Conservation (phyloP, 2,888 invertebrate genomes). For the Rhogogaster chlorosoma region DNA sequence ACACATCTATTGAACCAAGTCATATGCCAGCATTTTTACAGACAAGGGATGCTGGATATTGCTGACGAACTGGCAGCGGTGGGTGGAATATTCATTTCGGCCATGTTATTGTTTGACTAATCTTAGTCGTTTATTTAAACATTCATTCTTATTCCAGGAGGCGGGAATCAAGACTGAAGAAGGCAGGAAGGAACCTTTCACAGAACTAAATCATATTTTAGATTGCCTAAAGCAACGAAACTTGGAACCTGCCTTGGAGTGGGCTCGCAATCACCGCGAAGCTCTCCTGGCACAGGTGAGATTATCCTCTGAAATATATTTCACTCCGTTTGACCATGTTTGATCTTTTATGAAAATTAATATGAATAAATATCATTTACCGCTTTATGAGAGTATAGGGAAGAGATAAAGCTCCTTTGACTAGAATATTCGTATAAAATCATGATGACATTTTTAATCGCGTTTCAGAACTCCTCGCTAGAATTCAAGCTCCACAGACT, state of each 20-base stretch:
- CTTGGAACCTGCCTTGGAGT: conserved; percentile 91
- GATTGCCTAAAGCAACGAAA: conserved; percentile 91
- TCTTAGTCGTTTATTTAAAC: conserved; percentile 34
- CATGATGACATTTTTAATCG: conserved; percentile 19
- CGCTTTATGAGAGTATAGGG: too few relatives aligned
- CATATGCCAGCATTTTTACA: conserved; percentile 96
- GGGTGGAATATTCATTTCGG: conserved; percentile 52
- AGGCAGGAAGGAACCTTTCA: conserved; percentile 87
- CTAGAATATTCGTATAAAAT: background rate
- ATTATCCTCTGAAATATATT: background rate
- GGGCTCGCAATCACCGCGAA: conserved; percentile 89
- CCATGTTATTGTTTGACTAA: background rate
- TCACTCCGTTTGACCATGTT: background rate
- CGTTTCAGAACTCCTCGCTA: conserved; percentile 82
- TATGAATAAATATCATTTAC: background rate
- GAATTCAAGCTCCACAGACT: conserved; percentile 92
- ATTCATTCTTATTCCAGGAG: conserved; percentile 80
- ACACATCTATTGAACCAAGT: conserved; percentile 89
- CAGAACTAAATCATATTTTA: conserved; percentile 92
- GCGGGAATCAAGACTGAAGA: conserved; percentile 83
- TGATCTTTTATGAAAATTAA: background rate
- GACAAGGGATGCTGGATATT: conserved; percentile 96
- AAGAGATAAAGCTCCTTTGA: background rate
- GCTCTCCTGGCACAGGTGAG: conserved; percentile 83
- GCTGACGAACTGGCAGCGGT: conserved; percentile 89